phyloP scores from a whole-genome alignment of 2,113 vertebrate genomes.

The Notiomystis cincta region DNA sequence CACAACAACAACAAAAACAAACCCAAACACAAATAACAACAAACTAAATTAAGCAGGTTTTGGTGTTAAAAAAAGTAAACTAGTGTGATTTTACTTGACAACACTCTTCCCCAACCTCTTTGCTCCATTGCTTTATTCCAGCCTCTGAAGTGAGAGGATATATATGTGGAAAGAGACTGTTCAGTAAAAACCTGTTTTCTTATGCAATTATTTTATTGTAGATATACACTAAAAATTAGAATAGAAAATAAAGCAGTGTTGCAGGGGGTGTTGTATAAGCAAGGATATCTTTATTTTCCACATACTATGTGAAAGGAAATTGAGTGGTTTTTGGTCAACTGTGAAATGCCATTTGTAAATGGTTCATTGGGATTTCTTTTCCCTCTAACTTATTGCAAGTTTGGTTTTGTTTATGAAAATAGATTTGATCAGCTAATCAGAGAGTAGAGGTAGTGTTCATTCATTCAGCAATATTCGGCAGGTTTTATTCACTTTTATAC shows the following conservation, averaged over 20 bases:
- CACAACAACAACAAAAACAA: not conserved
- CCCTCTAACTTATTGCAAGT: not conserved
- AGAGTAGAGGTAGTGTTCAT: not conserved
- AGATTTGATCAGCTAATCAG: not conserved
- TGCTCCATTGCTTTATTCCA: not conserved
- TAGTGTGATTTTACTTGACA: not conserved
- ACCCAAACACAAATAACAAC: not conserved
- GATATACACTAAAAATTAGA: not conserved
- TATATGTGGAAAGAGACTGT: not conserved
- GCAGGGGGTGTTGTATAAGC: not conserved
- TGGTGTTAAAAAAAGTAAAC: not conserved
- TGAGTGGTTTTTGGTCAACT: not conserved
- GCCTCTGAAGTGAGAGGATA: not conserved
- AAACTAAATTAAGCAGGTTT: not conserved
- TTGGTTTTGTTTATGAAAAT: slow-evolving; percentile 4
- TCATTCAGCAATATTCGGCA: not conserved
- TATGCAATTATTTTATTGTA: not conserved
- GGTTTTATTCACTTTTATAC: slow-evolving; percentile 46
- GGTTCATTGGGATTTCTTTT: not conserved
- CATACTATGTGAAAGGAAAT: not conserved
- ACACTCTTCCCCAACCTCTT: not conserved
- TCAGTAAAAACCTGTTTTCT: not conserved
- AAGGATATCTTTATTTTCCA: not conserved
- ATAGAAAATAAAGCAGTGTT: not conserved
- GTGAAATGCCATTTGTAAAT: not conserved